Conservation (phyloP, 2,113 vertebrate genomes). For the Monarcha castaneiventris region DNA sequence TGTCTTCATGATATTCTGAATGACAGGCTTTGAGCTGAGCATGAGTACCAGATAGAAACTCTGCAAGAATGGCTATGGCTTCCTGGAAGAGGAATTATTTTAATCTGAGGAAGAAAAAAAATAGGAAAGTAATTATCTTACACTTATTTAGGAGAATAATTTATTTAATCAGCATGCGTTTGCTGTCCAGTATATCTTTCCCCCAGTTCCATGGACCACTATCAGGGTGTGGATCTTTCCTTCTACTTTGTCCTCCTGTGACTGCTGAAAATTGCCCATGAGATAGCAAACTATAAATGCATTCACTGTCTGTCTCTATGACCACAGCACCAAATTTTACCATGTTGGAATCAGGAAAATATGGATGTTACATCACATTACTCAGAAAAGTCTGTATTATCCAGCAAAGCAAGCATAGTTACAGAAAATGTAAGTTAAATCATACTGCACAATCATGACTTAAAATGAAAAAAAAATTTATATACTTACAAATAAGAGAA, state of each 20-base stretch:
- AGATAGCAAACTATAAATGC: background rate
- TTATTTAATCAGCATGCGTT: background rate
- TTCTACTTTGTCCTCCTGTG: background rate
- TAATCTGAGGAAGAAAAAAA: background rate
- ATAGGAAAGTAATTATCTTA: background rate
- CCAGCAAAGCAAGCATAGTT: background rate
- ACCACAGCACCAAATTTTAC: fast-evolving
- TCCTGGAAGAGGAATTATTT: background rate
- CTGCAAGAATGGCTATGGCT: background rate
- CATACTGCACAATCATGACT: background rate
- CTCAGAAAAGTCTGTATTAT: background rate
- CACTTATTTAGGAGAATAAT: background rate
- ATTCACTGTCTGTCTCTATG: background rate
- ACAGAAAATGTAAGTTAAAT: background rate
- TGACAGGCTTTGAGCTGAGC: background rate
- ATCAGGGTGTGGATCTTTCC: background rate
- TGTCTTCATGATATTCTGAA: background rate
- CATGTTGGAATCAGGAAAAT: background rate
- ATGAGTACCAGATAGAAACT: background rate
- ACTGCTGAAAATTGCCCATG: background rate
- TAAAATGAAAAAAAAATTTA: background rate
- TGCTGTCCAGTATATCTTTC: background rate
- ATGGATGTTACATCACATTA: background rate
- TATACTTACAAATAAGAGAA: background rate
- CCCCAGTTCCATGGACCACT: background rate